Percentiles rank a stretch among this genome's conserved stretches.
These are phyloP conservation scores for Meriones unguiculatus DNA, from an alignment of 2,113 vertebrate genomes.

Conservation along the genomic window DNA sequence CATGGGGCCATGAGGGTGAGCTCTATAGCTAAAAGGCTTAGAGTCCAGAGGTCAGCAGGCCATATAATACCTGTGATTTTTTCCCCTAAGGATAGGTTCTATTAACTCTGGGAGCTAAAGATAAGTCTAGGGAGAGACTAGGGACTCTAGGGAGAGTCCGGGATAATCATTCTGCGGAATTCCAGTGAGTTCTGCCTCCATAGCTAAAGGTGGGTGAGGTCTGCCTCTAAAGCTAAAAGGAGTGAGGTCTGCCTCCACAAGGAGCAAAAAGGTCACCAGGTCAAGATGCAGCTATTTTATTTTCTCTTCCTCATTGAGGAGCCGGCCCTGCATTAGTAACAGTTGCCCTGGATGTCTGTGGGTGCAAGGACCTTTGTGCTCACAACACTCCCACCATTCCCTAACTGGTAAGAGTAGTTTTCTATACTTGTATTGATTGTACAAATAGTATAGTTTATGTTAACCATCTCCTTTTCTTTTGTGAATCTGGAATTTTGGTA, in stretches of 20 bases:
- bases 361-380: neutral
- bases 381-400: neutral
- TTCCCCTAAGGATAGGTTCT: neutral
- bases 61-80: no score
- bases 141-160: neutral
- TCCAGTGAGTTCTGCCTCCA: neutral
- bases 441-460: conserved; percentile 17
- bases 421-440: neutral
- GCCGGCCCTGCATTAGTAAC: neutral
- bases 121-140: neutral
- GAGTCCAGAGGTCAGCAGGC: neutral
- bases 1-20: neutral
- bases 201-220: neutral
- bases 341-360: neutral
- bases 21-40: neutral
- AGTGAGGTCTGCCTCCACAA: neutral
- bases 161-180: neutral
- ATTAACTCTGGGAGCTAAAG: neutral
- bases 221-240: neutral
- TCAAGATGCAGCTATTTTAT: neutral
- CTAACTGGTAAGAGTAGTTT: neutral
- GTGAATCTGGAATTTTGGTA: conserved; percentile 19
- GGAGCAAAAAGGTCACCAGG: neutral
- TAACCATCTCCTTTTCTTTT: conserved; percentile 25
- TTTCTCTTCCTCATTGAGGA: neutral